Base-by-base conservation (phyloP, 2,888 invertebrate genomes). In the Nowickia ferox region DNA sequence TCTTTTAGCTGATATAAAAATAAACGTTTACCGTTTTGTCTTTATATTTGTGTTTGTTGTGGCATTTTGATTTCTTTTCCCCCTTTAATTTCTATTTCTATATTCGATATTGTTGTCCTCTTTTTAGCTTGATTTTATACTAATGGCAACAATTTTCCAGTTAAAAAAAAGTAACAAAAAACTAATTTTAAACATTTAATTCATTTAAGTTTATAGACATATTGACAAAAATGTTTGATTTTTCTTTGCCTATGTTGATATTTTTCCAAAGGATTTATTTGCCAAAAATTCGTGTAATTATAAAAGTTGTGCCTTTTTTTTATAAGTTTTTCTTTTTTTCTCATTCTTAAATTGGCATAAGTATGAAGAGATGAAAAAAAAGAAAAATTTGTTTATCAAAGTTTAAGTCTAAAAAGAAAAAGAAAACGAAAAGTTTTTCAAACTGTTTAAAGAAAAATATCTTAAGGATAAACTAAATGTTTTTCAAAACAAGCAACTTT, bases 241-340 rank as follows among this genome's bases (percentile, higher is more conserved):
- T 77, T 66, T 53, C 42, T 75, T 57, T n/a, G 48, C 51, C 38
- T n/a, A 59, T 76, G 71, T 83, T 80, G 78, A 66, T 79, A 78
- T 79, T 87, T 69, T 78, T 72, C 68, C 65, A 66, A 84, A 86
- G 84, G 83, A 84, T 86, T 86, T 88, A 88, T 75, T 61, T 81
- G 81, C 81, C 89, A 90, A 79, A 75, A 79, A 90, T 90, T 90
- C 90, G 88, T 90, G 90, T 90, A 90, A 91, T 91, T 91, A 90
- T 89, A 91, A 91, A 91, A 91, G 89, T 91, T 91, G 84, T 83
- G 88, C 88, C 77, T 86, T 78, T 80, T 72, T 75, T 57, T 6
- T n/a, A n/a, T n/a, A 77, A 51, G 55, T 65, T 80, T 77, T 0
- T 48, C 15, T 9, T 1, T 48, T 15, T 57, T 57, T 57, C 13